Evolutionary conservation across 1,140 invertebrate genomes (phyloP), one percentile per base, ranked within the genome.

Genomic region (Panulirus ornatus): DNA sequence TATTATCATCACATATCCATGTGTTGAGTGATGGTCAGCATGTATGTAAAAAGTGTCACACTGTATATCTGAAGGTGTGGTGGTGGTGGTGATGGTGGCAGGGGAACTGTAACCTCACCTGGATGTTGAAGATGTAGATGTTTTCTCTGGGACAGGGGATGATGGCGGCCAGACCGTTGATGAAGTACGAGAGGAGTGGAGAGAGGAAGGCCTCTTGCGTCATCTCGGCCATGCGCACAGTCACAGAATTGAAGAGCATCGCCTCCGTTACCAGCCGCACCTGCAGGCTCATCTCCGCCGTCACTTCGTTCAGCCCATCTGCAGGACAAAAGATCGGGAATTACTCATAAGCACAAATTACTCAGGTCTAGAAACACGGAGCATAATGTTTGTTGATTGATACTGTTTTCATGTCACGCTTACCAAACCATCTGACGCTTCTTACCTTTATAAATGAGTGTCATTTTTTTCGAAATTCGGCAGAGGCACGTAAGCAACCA

Each of bases 181-280:
- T 93, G 93, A 99, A 99, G 93, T 97, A 98, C 30, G 96, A 96
- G 5, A 98, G 95, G 2, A 99, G 94, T 0, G 97, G 97, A 38
- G 98, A 99, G 1, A 99, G 95, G 94, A 99, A 99, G 0, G 96
- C 96, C 92, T 98, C 97, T 63, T 97, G 96, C 0, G 97, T 98
- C 97, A 99, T 98, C 92, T 98, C 97, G 92, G 97, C 97, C 0
- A 99, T 94, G 42, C 98, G 95, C 0, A 99, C 96, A 0, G 98
- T 99, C 11, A 99, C 97, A 0, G 98, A 99, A 94, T 98, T 99
- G 91, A 96, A 96, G 0, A 99, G 94, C 97, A 99, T 99, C 78
- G 98, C 97, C 93, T 98, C 97, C 0, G 98, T 99, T 34, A 99
- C 98, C 1, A 99, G 94, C 1, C 97, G 95, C 0, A 99, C 98